Evolutionary conservation across 2,888 invertebrate species (phyloP), one percentile per base, ranked within the genome.

Genomic region (Chrysolina haemoptera): DNA sequence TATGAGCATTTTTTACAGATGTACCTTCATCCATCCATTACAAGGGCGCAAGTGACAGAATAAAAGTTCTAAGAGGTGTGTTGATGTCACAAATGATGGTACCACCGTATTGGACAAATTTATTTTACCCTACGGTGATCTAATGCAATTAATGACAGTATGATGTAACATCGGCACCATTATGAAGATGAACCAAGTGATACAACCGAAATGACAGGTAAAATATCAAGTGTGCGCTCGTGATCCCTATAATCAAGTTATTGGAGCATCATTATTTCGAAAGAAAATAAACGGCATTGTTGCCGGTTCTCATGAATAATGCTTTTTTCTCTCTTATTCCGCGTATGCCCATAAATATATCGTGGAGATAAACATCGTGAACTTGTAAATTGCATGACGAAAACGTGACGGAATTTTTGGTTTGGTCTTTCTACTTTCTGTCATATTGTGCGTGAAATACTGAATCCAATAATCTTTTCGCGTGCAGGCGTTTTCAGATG

Each of bases 271-370:
- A 69, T 77, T 77, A 73, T 73, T 72, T 70, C 63, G 59, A 70
- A 74, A 71, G 75, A 76, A 77, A 76, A 74, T 77, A 74, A 77
- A 77, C 74, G 70, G 73, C 77, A 77, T 77, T 74, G 75, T 74
- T 72, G 74, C 72, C 75, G 69, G 70, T 73, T 77, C 71, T 76
- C 72, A 68, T 55, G 71, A 62, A 70, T 66, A 69, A 66, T 75
- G 70, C 63, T 76, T 73, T 74, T 74, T 75, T 70, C 55, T 71
- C 48, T 74, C 70, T 68, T 70, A 74, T 74, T 72, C 75, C 65
- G 72, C 59, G 75, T 77, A 76, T 71, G 75, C 73, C 76, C 76
- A 80, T 80, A 80, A 79, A 80, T 79, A 79, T 77, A 78, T 75
- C 68, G 70, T 62, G 55, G 77, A 76, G 80, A 80, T 79, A 78